Evolutionary conservation across 1,140 invertebrate genomes (phyloP), one percentile per base, ranked within the genome.

Genomic region (Xylocopa sonorina): DNA sequence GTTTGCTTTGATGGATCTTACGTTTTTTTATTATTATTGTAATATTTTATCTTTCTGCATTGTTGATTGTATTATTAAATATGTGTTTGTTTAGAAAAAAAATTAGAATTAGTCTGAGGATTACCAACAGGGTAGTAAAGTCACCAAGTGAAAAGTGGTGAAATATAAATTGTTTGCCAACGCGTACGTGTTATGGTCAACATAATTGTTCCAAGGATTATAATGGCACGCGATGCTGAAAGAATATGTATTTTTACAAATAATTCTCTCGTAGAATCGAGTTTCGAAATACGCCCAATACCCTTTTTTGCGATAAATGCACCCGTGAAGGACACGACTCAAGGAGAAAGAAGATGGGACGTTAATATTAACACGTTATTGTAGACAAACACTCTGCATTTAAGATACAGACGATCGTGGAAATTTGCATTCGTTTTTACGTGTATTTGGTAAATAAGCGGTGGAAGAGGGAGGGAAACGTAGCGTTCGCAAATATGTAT

Each of bases 401-500:
- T 48, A 69, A 68, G n/a, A 32, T 43, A 24, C 41, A n/a, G 53
- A 41, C 14, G 34, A 12, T 53, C 18, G 6, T 2, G 10, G 2
- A 69, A 69, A 77, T 69, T 77, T 58, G 29, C 53, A 50, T 32
- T 58, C 16, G 27, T 24, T 46, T 55, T 53, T 55, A 34, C 51
- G n/a, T 53, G 53, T 24, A 34, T 69, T 69, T 58, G 53, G 18
- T 38, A 69, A 77, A 77, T 57, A 67, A 24, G 63, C 21, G 24
- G 50, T 34, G 27, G 27, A n/a, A 67, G n/a, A n/a, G 21, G 38
- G 50, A 21, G 29, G 64, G 18, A 57, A 75, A 66, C 60, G 50
- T 29, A 53, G 24, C 50, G 38, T 24, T 32, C 27, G 73, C 51
- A 76, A 67, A 76, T 76, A 67, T 67, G 51, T 46, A 46, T 57